These are phyloP conservation scores for Mesitornis unicolor DNA, from an alignment of 2,113 vertebrate genomes.

Conservation along the genomic window DNA sequence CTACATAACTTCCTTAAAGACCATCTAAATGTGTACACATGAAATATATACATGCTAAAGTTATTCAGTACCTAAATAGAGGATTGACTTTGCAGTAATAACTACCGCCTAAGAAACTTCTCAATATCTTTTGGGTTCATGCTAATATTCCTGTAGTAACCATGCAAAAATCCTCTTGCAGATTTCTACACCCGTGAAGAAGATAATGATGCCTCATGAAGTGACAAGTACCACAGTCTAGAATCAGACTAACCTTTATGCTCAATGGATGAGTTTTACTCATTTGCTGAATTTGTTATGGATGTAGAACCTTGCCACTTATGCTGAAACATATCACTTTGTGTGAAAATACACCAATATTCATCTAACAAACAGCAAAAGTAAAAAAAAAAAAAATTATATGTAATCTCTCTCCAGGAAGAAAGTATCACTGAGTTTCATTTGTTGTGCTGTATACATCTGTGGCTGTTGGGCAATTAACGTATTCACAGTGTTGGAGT, in stretches of 20 bases:
- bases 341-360: background rate
- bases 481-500: background rate
- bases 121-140: background rate
- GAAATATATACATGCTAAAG: background rate
- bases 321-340: background rate
- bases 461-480: background rate
- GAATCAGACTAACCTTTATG: background rate
- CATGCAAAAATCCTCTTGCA: background rate
- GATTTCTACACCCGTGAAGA: background rate
- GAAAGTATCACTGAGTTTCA: background rate
- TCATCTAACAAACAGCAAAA: background rate
- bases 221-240: background rate
- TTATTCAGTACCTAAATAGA: background rate
- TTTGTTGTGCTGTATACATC: background rate
- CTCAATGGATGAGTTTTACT: background rate
- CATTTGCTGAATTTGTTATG: background rate
- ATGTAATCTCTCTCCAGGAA: background rate
- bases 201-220: background rate
- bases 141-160: background rate
- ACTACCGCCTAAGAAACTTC: background rate
- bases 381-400: background rate
- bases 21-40: background rate
- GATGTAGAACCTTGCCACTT: background rate
- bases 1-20: background rate
- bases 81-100: background rate